phyloP scores from a whole-genome alignment of 2,888 invertebrate species.

The Agrochola litura region DNA sequence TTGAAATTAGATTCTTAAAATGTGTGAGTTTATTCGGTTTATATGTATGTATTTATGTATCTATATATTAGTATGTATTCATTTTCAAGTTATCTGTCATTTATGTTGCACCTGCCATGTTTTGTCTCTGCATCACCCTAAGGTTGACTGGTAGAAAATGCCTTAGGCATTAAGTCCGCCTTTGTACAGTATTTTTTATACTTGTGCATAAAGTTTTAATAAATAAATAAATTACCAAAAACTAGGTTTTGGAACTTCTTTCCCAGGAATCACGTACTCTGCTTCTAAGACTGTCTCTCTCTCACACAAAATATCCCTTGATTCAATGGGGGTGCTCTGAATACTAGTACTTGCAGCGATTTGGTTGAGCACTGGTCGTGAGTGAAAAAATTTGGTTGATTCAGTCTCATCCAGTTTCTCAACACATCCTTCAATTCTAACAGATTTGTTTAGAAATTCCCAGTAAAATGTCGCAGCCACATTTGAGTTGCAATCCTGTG shows the following conservation, averaged over 20 bases:
- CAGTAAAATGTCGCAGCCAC: slow-evolving; percentile 98
- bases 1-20: slow-evolving; percentile 15
- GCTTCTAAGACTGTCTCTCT: slow-evolving; percentile 92
- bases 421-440: slow-evolving; percentile 97
- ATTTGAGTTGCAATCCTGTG: slow-evolving; percentile 95
- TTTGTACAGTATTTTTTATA: no score
- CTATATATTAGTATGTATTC: no score
- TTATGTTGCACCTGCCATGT: no score
- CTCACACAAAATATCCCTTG: slow-evolving; percentile 93
- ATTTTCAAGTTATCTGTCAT: no score
- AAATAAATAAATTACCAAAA: slow-evolving; percentile 95
- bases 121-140: no score
- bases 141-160: no score
- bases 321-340: slow-evolving; percentile 94
- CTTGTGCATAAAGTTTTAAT: no score
- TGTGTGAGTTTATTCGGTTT: no score
- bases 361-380: slow-evolving; percentile 96
- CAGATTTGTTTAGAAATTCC: slow-evolving; percentile 95
- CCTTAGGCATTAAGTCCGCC: no score
- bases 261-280: slow-evolving; percentile 91
- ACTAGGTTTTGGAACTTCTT: slow-evolving; percentile 93
- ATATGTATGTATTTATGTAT: no score
- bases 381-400: slow-evolving; percentile 96
- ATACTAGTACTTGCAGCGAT: slow-evolving; percentile 96
- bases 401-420: slow-evolving; percentile 94